Evolutionary conservation across 1,140 invertebrate species (phyloP).

Genomic region (Aphaenogaster rudis): DNA sequence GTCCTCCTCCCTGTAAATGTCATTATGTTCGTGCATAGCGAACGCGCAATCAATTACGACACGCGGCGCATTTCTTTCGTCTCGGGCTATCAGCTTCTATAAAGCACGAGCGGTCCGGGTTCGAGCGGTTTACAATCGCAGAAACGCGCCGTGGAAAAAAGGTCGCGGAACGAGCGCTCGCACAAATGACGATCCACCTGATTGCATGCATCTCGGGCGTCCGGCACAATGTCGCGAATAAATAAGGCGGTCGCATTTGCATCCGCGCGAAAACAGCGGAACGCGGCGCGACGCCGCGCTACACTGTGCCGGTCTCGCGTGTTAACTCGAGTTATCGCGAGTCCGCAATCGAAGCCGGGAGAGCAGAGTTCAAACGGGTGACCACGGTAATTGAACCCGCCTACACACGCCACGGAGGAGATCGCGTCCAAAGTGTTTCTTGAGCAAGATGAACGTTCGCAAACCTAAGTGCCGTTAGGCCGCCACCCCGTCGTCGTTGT

Average conservation of each 20-base stretch:
- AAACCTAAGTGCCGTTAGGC: constrained; percentile 73
- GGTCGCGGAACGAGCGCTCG: constrained; percentile 10
- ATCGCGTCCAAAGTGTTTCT: constrained; percentile 64
- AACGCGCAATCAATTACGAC: constrained; percentile 67
- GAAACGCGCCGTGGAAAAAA: constrained; percentile 11
- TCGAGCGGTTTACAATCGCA: constrained; percentile 23
- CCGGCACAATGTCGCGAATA: constrained; percentile 26
- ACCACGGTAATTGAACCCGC: constrained; percentile 73
- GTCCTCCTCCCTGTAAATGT: constrained; percentile 28
- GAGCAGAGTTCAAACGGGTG: constrained; percentile 46
- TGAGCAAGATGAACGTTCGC: constrained; percentile 64
- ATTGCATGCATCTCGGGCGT: constrained; percentile 27
- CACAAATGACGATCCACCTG: constrained; percentile 15
- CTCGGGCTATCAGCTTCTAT: constrained; percentile 22
- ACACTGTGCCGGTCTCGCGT: constrained; percentile 25
- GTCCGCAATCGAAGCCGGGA: constrained; percentile 46
- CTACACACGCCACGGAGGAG: constrained; percentile 57
- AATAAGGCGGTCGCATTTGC: constrained; percentile 59
- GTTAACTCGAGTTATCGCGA: constrained; percentile 61
- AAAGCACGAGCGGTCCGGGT: not conserved
- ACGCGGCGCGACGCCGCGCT: not conserved
- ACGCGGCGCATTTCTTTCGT: constrained; percentile 43
- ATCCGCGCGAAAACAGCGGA: constrained; percentile 25
- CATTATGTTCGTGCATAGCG: constrained; percentile 66
- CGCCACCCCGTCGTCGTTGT: constrained; percentile 73